Percentiles rank a stretch among this genome's conserved stretches.
These are phyloP conservation scores for Uropsilus gracilis DNA, from an alignment of 2,113 vertebrate genomes.

Conservation along the genomic window DNA sequence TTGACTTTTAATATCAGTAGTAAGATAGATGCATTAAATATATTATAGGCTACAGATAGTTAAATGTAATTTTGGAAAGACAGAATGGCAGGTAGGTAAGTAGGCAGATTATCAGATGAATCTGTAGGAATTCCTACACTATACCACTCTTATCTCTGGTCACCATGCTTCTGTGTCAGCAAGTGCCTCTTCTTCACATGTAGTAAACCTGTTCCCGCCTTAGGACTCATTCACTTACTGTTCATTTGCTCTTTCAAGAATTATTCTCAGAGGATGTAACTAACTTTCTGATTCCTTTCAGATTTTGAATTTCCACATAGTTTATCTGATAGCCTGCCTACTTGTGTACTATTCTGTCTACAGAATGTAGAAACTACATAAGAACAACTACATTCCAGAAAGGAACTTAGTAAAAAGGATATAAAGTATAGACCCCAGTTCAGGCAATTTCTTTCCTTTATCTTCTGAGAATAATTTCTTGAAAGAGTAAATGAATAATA, in stretches of 20 bases:
- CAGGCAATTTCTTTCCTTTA: neutral
- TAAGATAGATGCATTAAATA: neutral
- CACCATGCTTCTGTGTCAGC: too few species aligned
- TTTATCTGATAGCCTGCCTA: too few species aligned
- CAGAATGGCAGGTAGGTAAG: neutral
- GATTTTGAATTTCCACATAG: neutral
- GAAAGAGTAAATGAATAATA: neutral
- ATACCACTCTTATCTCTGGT: too few species aligned
- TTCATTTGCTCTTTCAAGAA: too few species aligned
- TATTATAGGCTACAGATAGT: neutral
- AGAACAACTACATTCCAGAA: neutral
- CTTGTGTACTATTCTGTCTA: too few species aligned
- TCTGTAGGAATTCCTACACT: neutral
- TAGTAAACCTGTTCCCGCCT: too few species aligned
- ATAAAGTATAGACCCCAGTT: neutral
- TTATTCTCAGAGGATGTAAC: too few species aligned
- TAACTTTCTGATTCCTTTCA: too few species aligned
- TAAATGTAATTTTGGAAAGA: neutral
- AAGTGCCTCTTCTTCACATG: too few species aligned
- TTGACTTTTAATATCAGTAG: neutral
- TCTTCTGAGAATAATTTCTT: neutral
- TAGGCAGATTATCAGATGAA: neutral
- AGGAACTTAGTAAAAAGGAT: neutral
- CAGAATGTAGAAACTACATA: too few species aligned
- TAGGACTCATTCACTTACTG: too few species aligned